Percentiles rank a stretch among this genome's conserved stretches.
Conservation (phyloP, 1,140 invertebrate species). For the Colletes latitarsis region DNA sequence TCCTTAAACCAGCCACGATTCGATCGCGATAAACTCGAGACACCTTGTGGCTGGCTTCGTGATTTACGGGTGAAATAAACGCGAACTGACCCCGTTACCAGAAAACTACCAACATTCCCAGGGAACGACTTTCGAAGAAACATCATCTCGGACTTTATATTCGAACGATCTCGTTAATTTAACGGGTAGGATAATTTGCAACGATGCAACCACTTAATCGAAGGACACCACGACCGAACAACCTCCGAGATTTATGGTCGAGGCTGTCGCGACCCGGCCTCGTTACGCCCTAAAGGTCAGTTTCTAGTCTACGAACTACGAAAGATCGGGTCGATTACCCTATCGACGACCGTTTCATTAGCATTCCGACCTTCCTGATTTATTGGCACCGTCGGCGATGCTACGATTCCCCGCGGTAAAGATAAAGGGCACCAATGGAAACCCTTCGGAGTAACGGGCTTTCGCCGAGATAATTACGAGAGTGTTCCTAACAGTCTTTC, state of each 20-base stretch:
- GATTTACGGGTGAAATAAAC: conserved; percentile 47
- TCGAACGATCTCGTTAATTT: conserved; percentile 20
- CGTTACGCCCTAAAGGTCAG: neutral
- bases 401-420: neutral
- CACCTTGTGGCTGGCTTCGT: neutral
- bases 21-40: conserved; percentile 22
- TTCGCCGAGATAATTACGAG: conserved; percentile 8
- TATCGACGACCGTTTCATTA: neutral
- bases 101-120: conserved; percentile 31
- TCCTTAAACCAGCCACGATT: conserved; percentile 10
- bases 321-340: neutral
- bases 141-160: neutral
- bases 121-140: neutral
- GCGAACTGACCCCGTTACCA: conserved; percentile 43
- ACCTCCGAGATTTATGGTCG: neutral
- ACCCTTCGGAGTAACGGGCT: conserved; percentile 3
- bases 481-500: conserved; percentile 1
- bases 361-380: conserved; percentile 2
- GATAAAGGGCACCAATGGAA: conserved; percentile 1
- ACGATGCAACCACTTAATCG: conserved; percentile 10
- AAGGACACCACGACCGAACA: neutral
- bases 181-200: conserved; percentile 8
- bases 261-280: neutral
- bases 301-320: neutral
- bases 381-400: neutral